These are phyloP conservation scores for Aphrocallistes beatrix DNA, from an alignment of 37 sponge, comb jelly and placozoan genomes.

Conservation along the genomic window DNA sequence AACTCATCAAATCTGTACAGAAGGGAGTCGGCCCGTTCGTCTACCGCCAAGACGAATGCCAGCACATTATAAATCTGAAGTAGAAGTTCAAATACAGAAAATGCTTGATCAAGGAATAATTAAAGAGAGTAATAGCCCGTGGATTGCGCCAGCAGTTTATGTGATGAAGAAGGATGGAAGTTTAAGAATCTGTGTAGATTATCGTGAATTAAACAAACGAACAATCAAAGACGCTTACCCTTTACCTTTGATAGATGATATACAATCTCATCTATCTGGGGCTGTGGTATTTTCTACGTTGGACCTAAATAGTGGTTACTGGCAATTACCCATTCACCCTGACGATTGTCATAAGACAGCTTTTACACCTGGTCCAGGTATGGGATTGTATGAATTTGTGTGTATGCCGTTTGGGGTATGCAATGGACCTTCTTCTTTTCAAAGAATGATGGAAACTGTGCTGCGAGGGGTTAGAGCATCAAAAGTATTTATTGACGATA, in stretches of 20 bases:
- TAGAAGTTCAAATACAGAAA: constrained; percentile 21
- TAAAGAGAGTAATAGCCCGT: constrained; percentile 40
- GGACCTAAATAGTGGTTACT: constrained; percentile 34
- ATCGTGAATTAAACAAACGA: constrained; percentile 41
- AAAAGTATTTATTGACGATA: constrained; percentile 21
- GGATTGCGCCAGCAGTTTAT: constrained; percentile 53
- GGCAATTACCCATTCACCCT: constrained; percentile 35
- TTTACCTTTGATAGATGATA: constrained; percentile 48
- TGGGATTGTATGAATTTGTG: constrained; percentile 17
- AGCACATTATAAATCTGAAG: constrained; percentile 20
- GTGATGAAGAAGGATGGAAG: constrained; percentile 42
- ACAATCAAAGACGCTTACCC: constrained; percentile 44
- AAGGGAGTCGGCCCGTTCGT: constrained; percentile 16
- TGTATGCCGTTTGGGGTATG: constrained; percentile 23
- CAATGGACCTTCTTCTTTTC: constrained; percentile 18
- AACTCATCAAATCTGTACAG: constrained; percentile 36
- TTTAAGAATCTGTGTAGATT: constrained; percentile 41
- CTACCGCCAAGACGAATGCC: constrained; percentile 42
- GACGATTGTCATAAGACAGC: constrained; percentile 26
- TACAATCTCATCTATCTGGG: constrained; percentile 44
- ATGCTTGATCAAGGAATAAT: constrained; percentile 52
- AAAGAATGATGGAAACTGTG: constrained; percentile 20
- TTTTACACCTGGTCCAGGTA: constrained; percentile 24
- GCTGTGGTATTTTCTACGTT: constrained; percentile 32
- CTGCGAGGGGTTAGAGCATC: constrained; percentile 10